Percentiles rank a stretch among this genome's conserved stretches.
Evolutionary conservation across 2,797 vertebrate species (phyloP).

Genomic region (Lemur catta): DNA sequence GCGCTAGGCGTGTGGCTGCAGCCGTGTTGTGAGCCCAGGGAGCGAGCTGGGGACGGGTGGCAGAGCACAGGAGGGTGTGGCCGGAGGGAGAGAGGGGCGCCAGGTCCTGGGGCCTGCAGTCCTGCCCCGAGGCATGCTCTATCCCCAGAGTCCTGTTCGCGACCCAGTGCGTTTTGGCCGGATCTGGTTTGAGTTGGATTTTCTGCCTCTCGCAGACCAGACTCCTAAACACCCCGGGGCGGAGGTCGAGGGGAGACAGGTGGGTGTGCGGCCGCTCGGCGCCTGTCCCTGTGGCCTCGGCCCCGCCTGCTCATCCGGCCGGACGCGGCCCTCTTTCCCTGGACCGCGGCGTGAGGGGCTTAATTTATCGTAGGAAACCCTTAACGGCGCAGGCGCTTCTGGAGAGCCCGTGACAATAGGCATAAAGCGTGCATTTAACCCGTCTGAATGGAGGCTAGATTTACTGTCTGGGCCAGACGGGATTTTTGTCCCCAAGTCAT

Average conservation of each 20-base stretch:
- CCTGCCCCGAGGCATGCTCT: fast-evolving
- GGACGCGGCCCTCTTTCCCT: fast-evolving
- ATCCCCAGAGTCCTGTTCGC: neutral
- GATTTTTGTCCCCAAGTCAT: slow-evolving; percentile 87
- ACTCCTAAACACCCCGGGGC: fast-evolving
- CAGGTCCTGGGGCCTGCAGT: no score
- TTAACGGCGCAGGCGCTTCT: slow-evolving; percentile 82
- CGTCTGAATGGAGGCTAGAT: slow-evolving; percentile 85
- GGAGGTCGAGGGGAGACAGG: neutral
- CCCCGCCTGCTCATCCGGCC: neutral
- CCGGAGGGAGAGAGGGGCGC: fast-evolving
- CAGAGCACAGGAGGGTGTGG: fast-evolving
- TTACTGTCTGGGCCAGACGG: slow-evolving; percentile 86
- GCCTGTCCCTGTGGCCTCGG: neutral
- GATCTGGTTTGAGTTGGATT: neutral
- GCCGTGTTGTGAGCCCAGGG: fast-evolving
- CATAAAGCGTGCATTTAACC: slow-evolving; percentile 86
- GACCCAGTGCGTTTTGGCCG: neutral
- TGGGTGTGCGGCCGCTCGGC: neutral
- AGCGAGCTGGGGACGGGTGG: fast-evolving
- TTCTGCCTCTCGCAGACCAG: neutral
- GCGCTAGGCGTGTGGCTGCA: fast-evolving
- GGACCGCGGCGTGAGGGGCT: slow-evolving; percentile 68
- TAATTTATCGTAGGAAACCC: slow-evolving; percentile 88
- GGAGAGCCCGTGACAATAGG: slow-evolving; percentile 83